Conservation (phyloP, 2,888 invertebrate species). For the Lapara coniferarum region DNA sequence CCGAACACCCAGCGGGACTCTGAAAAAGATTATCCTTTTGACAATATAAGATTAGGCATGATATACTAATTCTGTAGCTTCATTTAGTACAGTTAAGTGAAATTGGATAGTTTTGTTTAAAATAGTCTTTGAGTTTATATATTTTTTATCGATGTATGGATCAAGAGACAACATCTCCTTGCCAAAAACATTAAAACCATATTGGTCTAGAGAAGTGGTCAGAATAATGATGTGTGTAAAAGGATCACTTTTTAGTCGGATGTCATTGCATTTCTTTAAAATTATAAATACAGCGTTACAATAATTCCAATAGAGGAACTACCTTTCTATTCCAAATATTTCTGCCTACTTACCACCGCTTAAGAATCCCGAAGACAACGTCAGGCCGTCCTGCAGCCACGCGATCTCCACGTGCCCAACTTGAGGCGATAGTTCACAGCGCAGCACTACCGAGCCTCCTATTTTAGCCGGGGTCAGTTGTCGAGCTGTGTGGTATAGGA, state of each 20-base stretch:
- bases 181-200: too few species aligned
- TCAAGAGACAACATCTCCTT: too few species aligned
- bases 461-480: constrained; percentile 73
- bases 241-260: too few species aligned
- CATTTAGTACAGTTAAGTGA: not conserved
- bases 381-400: constrained; percentile 76
- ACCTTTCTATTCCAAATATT: not conserved
- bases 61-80: not conserved
- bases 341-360: constrained; percentile 59
- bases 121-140: too few species aligned
- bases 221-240: too few species aligned
- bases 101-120: too few species aligned
- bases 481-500: constrained; percentile 63
- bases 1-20: constrained; percentile 76
- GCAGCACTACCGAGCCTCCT: constrained; percentile 66
- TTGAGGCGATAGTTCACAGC: constrained; percentile 74
- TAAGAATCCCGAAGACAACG: constrained; percentile 66
- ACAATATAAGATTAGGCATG: not conserved
- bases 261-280: too few species aligned
- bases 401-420: constrained; percentile 67
- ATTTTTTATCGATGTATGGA: too few species aligned
- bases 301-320: too few species aligned
- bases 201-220: too few species aligned
- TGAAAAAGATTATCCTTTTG: constrained; percentile 36
- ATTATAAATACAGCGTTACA: too few species aligned